Conservation (phyloP, 1,140 invertebrate genomes). For the Oreohelix idahoensis region DNA sequence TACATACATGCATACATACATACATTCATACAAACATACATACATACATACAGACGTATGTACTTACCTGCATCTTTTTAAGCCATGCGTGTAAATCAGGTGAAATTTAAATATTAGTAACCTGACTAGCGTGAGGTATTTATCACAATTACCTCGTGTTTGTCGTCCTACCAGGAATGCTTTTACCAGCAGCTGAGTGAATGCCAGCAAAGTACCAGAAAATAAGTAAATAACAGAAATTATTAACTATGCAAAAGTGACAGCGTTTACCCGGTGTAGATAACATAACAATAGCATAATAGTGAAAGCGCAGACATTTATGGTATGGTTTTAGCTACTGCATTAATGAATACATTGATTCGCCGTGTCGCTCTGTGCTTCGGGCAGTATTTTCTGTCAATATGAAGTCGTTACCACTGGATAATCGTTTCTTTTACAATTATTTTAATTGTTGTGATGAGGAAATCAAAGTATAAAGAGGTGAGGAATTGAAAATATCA, state of each 20-base stretch:
- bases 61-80: not conserved
- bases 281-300: not conserved
- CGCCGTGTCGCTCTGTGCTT: not conserved
- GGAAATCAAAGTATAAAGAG: not conserved
- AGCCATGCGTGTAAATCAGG: too few species aligned
- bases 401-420: not conserved
- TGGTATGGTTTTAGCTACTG: not conserved
- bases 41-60: not conserved
- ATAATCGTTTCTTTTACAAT: not conserved
- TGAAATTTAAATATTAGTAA: not conserved
- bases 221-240: not conserved
- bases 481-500: not conserved
- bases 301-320: not conserved
- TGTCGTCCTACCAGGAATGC: not conserved
- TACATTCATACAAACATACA: not conserved
- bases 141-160: not conserved
- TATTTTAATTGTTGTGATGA: not conserved
- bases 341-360: conserved; percentile 3
- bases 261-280: not conserved
- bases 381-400: not conserved
- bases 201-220: not conserved
- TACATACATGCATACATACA: too few species aligned
- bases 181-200: not conserved
- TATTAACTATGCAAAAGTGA: not conserved
- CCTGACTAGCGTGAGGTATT: not conserved